A percentile compares a stretch with the other conserved stretches of the same genome.
Conservation (phyloP, 2,888 invertebrate genomes). For the Himalopsyche japonica region DNA sequence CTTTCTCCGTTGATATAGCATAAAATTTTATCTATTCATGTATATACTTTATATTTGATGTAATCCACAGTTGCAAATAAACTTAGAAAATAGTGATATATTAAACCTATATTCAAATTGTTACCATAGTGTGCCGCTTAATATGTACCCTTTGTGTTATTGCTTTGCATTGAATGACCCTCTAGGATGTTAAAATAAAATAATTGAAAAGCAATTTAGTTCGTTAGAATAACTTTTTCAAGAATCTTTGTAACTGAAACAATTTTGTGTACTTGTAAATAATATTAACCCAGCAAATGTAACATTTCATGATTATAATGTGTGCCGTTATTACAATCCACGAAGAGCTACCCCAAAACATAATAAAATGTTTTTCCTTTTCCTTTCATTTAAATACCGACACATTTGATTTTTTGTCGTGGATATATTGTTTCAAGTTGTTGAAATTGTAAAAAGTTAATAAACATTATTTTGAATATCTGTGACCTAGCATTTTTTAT, state of each 20-base stretch:
- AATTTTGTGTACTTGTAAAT: background rate
- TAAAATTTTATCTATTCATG: too few relatives aligned
- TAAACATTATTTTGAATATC: conserved; percentile 30
- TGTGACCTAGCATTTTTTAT: conserved; percentile 6
- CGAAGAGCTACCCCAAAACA: background rate
- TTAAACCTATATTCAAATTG: too few relatives aligned
- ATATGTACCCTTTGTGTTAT: background rate
- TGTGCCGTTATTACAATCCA: background rate
- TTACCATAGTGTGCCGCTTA: too few relatives aligned
- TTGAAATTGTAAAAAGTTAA: conserved; percentile 22
- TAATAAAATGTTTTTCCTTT: background rate
- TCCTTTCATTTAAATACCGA: background rate
- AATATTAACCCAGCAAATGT: background rate
- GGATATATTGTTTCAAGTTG: background rate
- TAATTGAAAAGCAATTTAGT: too few relatives aligned
- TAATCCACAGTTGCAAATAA: too few relatives aligned
- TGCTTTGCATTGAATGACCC: background rate
- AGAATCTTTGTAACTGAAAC: too few relatives aligned
- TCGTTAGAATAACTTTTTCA: too few relatives aligned
- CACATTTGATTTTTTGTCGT: background rate
- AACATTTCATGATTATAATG: background rate
- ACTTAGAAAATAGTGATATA: too few relatives aligned
- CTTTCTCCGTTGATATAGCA: too few relatives aligned
- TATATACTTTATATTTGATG: too few relatives aligned
- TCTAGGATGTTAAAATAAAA: too few relatives aligned